Percentiles rank a stretch among this genome's conserved stretches.
phyloP scores from a whole-genome alignment of 2,113 vertebrate species.

The Apteryx mantelli region DNA sequence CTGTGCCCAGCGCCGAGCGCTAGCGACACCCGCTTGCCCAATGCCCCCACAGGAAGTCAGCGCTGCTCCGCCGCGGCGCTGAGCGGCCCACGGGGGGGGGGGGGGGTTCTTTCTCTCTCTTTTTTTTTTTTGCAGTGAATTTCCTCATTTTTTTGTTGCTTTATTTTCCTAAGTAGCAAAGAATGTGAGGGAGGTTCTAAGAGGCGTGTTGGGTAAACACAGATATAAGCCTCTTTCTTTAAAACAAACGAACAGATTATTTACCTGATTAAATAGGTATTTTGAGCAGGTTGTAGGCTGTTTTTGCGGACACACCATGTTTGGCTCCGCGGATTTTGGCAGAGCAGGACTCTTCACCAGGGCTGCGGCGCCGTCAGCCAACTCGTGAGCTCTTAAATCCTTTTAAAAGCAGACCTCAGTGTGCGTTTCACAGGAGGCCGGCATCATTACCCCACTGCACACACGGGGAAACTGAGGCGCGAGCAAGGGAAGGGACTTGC shows the following conservation, averaged over 20 bases:
- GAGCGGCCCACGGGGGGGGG: too few relatives aligned
- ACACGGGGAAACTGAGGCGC: conserved; percentile 61
- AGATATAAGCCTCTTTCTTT: conserved; percentile 59
- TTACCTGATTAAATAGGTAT: conserved; percentile 74
- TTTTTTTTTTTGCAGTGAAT: neutral
- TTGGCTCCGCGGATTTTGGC: conserved; percentile 1
- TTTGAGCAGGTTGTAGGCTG: conserved; percentile 51
- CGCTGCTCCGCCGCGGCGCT: too few relatives aligned
- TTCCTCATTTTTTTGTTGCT: conserved; percentile 53
- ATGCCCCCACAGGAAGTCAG: too few relatives aligned
- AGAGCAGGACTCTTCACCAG: neutral
- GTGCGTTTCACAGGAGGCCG: conserved; percentile 34
- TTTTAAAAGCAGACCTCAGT: conserved; percentile 34
- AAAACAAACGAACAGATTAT: conserved; percentile 69
- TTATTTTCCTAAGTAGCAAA: conserved; percentile 59
- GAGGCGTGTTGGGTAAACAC: conserved; percentile 70
- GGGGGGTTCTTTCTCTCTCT: too few relatives aligned
- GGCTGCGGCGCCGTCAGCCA: neutral
- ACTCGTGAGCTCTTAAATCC: neutral
- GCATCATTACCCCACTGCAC: neutral
- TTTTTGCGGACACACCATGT: conserved; percentile 1
- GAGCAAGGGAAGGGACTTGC: neutral
- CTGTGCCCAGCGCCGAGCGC: too few relatives aligned
- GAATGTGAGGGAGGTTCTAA: conserved; percentile 54
- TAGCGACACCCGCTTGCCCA: too few relatives aligned